A percentile compares a stretch with the other conserved stretches of the same genome.
These are phyloP conservation scores for Cosmorhoe ocellata DNA, from an alignment of 2,888 invertebrate genomes.

Conservation along the genomic window DNA sequence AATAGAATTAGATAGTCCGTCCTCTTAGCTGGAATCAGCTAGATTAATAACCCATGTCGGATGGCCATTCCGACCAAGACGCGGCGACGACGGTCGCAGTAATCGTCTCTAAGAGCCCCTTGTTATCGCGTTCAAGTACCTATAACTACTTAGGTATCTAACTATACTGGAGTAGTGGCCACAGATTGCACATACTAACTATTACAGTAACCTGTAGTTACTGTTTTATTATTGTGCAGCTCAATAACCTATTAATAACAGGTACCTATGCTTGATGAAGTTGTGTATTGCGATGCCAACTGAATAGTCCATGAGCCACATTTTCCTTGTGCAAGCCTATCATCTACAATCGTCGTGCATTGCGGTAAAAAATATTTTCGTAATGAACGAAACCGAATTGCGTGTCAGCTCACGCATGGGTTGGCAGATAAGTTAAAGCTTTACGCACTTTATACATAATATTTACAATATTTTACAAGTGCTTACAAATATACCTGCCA, in stretches of 20 bases:
- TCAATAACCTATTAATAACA: no score
- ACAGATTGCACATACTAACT: no score
- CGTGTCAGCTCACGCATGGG: constrained; percentile 1
- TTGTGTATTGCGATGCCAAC: neutral
- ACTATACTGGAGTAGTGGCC: no score
- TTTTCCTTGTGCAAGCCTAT: constrained; percentile 2
- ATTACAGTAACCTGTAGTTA: no score
- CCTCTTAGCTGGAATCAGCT: constrained; percentile 10
- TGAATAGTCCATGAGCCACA: neutral
- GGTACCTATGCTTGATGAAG: no score
- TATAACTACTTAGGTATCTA: no score
- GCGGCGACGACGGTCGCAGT: constrained; percentile 7
- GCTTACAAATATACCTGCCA: no score
- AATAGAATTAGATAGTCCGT: constrained; percentile 4
- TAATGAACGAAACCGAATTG: constrained; percentile 1
- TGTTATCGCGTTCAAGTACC: constrained; percentile 6
- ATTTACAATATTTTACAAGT: no score
- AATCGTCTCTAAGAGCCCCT: constrained; percentile 7
- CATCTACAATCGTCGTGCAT: constrained; percentile 1
- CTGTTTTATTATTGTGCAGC: no score
- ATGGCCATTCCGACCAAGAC: constrained; percentile 7
- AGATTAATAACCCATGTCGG: constrained; percentile 18
- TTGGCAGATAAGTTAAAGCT: constrained; percentile 4
- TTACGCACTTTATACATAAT: neutral
- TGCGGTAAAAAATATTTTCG: constrained; percentile 6